These are phyloP conservation scores for Sterna hirundo DNA, from an alignment of 2,113 vertebrate species.

Conservation along the genomic window DNA sequence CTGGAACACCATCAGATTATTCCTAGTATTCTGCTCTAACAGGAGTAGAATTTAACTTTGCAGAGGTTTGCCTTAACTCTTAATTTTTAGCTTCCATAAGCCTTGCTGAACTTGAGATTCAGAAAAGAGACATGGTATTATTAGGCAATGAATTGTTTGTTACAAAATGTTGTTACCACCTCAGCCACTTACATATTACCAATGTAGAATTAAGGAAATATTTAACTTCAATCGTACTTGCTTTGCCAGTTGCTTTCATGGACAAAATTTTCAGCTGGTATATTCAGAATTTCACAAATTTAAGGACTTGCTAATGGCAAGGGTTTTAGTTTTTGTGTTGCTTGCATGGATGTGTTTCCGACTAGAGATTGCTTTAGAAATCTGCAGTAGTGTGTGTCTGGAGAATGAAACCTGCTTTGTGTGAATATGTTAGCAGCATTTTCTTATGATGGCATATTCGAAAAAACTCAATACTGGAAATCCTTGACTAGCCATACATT, in stretches of 20 bases:
- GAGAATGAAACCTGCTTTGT: background rate
- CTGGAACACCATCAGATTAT: background rate
- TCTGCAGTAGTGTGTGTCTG: background rate
- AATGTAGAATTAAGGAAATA: background rate
- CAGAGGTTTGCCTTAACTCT: background rate
- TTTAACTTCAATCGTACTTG: background rate
- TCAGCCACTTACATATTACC: background rate
- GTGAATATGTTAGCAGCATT: background rate
- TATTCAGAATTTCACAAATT: background rate
- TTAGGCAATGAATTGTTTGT: background rate
- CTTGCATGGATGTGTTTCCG: background rate
- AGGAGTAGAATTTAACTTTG: background rate
- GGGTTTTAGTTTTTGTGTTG: background rate
- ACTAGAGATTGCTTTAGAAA: background rate
- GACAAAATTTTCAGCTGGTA: background rate
- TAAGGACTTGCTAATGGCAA: background rate
- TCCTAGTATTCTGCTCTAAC: background rate
- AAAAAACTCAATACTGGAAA: background rate
- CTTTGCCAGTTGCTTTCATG: background rate
- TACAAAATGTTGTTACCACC: background rate
- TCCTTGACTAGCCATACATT: background rate
- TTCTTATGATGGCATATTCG: background rate
- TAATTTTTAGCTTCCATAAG: background rate
- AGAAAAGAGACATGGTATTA: background rate
- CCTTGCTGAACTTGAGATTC: background rate